phyloP scores from a whole-genome alignment of 2,888 invertebrate genomes.

The Dasysyrphus tricinctus region DNA sequence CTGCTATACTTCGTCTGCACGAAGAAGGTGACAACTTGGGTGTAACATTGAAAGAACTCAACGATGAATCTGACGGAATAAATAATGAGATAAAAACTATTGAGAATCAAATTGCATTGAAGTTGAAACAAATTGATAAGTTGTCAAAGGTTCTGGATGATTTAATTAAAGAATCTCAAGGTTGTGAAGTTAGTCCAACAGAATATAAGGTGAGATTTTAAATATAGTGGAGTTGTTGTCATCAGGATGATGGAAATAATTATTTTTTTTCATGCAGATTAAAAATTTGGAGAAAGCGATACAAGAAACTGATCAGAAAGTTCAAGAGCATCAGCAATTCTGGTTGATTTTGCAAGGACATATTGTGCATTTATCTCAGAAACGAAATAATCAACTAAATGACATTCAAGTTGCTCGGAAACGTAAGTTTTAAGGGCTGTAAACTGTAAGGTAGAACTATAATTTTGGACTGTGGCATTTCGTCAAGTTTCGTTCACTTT shows the following conservation, averaged over 20 bases:
- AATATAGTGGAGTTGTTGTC: background rate
- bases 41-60: constrained; percentile 81
- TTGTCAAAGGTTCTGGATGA: constrained; percentile 85
- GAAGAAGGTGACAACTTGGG: constrained; percentile 78
- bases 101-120: constrained; percentile 83
- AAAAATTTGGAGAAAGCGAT: constrained; percentile 87
- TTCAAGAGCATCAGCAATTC: constrained; percentile 87
- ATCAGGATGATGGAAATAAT: background rate
- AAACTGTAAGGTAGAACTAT: no score
- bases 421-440: constrained; percentile 84
- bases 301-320: constrained; percentile 85
- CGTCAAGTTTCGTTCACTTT: no score
- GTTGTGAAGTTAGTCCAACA: constrained; percentile 78
- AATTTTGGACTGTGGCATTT: no score
- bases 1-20: constrained; percentile 76
- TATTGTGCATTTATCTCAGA: constrained; percentile 88
- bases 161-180: constrained; percentile 84
- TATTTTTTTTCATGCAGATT: constrained; percentile 83
- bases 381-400: constrained; percentile 87
- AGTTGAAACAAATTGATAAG: constrained; percentile 84
- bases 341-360: constrained; percentile 91
- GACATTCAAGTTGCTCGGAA: constrained; percentile 89
- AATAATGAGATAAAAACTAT: constrained; percentile 84
- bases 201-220: constrained; percentile 69
- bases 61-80: constrained; percentile 83